Evolutionary conservation across 2,888 invertebrate genomes (phyloP), one percentile per base, ranked within the genome.

Genomic region (Orthosia gothica): DNA sequence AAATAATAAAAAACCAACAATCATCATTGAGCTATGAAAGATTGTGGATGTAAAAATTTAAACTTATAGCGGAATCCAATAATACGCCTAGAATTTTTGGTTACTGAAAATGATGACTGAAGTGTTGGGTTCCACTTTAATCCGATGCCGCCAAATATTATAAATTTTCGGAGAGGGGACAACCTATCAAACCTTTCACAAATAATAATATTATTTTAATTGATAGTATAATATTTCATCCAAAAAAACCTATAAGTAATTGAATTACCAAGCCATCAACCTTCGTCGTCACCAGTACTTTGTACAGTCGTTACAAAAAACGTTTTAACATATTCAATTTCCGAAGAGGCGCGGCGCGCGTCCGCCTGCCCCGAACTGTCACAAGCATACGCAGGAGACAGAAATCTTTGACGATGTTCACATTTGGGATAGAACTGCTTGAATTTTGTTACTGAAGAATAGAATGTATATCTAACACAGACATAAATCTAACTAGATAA

Each of bases 251-350:
- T 49, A 54, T 5, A 32, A 7, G 23, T 77, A 63, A 59, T 67
- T 64, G 67, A 81, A 83, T 69, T 67, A 57, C 57, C 50, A 18
- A 12, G 0, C 40, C 61, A 57, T 69, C 65, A 79, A 67, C 32
- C 50, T 64, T 65, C 18, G 68, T 54, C 63, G 70, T 67, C 65
- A 64, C 45, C 87, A 76, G 89, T 92, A 91, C 91, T 54, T 84
- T 70, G 89, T 92, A 91, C 91, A 57, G 67, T 69, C 70, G 86
- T 82, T 79, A 90, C 89, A 93, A 94, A 93, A 93, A 93, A 90
- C 83, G 72, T 79, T 90, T 94, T 93, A 91, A 88, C 93, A 94
- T 94, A 94, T 93, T 93, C 93, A 93, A 93, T 93, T 91, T 92
- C 89, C 89, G 73, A 74, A 83, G 87, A 87, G 85, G 85, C 78